Conservation (phyloP, 2,113 vertebrate species). For the Glareola pratincola region DNA sequence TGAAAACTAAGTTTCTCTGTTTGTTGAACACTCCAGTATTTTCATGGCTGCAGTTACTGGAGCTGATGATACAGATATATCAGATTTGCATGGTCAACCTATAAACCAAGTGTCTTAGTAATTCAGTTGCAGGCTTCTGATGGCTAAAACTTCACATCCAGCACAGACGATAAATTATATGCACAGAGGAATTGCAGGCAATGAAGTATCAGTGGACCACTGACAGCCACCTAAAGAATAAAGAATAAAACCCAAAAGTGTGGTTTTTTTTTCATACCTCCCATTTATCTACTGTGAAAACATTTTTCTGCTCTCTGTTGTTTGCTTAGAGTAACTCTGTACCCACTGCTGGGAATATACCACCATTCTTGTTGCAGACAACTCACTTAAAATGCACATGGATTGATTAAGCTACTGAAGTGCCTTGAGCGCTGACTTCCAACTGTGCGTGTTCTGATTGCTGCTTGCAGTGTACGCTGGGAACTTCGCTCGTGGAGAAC, state of each 20-base stretch:
- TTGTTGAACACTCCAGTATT: background rate
- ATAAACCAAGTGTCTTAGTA: background rate
- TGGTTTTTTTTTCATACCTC: background rate
- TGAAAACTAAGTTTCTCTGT: background rate
- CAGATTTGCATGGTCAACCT: background rate
- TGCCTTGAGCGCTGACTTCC: conserved; percentile 23
- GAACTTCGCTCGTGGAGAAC: background rate
- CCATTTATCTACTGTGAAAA: conserved; percentile 37
- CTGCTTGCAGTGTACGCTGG: background rate
- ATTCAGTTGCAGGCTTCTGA: background rate
- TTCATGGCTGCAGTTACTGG: background rate
- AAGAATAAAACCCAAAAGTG: background rate
- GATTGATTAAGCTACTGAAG: conserved; percentile 57
- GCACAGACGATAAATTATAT: background rate
- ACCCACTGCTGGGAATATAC: background rate
- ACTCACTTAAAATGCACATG: conserved; percentile 61
- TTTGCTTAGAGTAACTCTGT: conserved; percentile 37
- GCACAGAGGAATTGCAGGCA: background rate
- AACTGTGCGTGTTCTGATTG: conserved; percentile 52
- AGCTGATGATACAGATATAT: background rate
- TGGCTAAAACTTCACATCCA: background rate
- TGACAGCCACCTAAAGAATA: background rate
- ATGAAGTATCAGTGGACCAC: background rate
- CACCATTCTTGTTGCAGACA: conserved; percentile 7
- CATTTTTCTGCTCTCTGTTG: conserved; percentile 41